Evolutionary conservation across 2,797 vertebrate species (phyloP).

Genomic region (Sternotherus odoratus): DNA sequence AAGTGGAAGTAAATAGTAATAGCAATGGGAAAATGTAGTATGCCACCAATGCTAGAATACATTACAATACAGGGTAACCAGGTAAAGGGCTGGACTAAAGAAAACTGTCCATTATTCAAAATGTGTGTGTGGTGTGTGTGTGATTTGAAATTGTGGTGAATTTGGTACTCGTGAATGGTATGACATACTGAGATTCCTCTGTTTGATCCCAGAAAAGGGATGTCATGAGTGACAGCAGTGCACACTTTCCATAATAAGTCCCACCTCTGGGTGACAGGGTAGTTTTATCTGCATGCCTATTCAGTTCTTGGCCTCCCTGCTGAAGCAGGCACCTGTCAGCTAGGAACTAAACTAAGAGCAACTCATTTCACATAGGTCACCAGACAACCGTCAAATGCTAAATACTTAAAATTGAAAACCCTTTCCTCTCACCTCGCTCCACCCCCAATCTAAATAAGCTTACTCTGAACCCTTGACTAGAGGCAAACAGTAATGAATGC

Average conservation of each 20-base stretch:
- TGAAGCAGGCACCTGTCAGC: neutral
- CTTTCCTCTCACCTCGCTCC: neutral
- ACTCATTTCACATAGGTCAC: neutral
- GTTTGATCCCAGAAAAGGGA: neutral
- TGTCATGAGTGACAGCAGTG: neutral
- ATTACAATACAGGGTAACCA: neutral
- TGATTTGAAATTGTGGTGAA: neutral
- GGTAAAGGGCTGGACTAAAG: neutral
- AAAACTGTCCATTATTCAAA: neutral
- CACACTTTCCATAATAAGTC: neutral
- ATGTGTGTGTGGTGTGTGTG: neutral
- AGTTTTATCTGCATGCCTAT: neutral
- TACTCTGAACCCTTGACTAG: neutral
- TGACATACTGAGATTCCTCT: neutral
- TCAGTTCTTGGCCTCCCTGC: neutral
- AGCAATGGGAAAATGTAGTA: neutral
- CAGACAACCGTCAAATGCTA: neutral
- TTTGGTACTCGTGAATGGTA: neutral
- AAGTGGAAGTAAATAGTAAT: neutral
- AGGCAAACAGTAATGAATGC: neutral
- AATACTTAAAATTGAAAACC: neutral
- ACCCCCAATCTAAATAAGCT: accelerated
- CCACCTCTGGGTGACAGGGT: neutral
- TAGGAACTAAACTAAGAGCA: neutral
- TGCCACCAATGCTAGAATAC: neutral